Evolutionary conservation across 2,888 invertebrate genomes (phyloP), one percentile per base, ranked within the genome.

Genomic region (Hypomecis atomaria): DNA sequence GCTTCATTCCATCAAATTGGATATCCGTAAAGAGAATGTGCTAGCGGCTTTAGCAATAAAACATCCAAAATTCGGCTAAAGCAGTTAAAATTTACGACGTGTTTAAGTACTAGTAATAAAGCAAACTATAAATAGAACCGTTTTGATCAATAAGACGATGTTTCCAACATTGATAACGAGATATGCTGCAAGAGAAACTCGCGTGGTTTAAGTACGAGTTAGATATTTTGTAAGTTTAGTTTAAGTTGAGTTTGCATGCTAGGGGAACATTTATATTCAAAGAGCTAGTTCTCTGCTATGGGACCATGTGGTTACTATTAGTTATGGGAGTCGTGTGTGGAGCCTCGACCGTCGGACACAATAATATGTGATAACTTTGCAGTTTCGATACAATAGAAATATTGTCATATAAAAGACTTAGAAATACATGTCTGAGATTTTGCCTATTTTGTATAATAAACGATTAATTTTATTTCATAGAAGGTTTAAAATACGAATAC

Each of bases 321-420:
- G 70, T 77, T 80, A 81, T 79, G 77, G 73, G 65, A 69, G 69
- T 78, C 75, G 74, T 75, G 71, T 76, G 58, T 65, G 62, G 50
- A 56, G 71, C 61, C 64, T 69, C 66, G 57, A 64, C 62, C 62
- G 59, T 71, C 65, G 66, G 76, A 75, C 78, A 75, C 69, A 70
- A 77, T 77, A 78, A 78, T 79, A 76, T 76, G 78, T 80, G 73
- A 81, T 80, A 81, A 78, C 72, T 78, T 74, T 65, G 65, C 73
- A 65, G 69, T 64, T 72, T 68, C 70, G 59, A 74, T 71, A 78
- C 80, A 82, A 79, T 79, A 74, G 76, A 65, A 71, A 76, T 77
- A 75, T 79, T 79, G 76, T 75, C 76, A 74, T 79, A 76, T 75
- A 76, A 76, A 79, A 72, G 75, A 70, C 70, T 73, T 70, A 45